Conservation (phyloP, 2,113 vertebrate species). For the Prunella himalayana region DNA sequence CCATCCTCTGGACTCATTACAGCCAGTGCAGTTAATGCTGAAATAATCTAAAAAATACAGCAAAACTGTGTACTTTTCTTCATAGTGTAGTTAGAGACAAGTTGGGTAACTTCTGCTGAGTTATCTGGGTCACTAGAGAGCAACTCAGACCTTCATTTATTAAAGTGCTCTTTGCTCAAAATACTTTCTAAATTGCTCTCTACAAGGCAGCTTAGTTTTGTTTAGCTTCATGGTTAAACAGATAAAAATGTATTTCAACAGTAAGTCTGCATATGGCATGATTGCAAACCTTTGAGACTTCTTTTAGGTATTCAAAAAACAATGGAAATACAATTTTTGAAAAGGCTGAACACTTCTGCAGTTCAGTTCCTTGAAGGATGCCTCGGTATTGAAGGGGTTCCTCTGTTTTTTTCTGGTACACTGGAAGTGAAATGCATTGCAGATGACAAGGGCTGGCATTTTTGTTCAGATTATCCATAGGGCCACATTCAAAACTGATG, state of each 20-base stretch:
- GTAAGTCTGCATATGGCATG: background rate
- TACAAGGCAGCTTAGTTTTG: background rate
- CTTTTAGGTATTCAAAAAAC: background rate
- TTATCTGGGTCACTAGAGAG: constrained; percentile 13
- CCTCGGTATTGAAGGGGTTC: rapidly evolving
- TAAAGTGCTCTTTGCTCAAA: constrained; percentile 23
- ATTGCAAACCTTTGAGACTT: background rate
- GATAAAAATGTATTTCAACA: background rate
- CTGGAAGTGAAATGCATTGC: background rate
- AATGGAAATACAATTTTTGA: background rate
- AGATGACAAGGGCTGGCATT: background rate
- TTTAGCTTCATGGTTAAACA: constrained; percentile 10
- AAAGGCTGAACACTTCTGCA: background rate
- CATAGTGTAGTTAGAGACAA: background rate
- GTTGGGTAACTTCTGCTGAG: background rate
- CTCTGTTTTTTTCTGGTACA: background rate
- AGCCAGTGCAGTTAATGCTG: background rate
- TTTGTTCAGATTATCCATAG: background rate
- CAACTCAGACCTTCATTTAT: constrained; percentile 3
- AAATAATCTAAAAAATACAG: background rate
- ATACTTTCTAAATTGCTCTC: background rate
- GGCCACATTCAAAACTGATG: background rate
- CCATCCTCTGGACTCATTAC: background rate
- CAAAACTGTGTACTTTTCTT: background rate
- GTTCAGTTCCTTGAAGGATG: background rate